These are phyloP conservation scores for Acanthornis magna DNA, from an alignment of 2,797 vertebrate genomes.

Conservation along the genomic window DNA sequence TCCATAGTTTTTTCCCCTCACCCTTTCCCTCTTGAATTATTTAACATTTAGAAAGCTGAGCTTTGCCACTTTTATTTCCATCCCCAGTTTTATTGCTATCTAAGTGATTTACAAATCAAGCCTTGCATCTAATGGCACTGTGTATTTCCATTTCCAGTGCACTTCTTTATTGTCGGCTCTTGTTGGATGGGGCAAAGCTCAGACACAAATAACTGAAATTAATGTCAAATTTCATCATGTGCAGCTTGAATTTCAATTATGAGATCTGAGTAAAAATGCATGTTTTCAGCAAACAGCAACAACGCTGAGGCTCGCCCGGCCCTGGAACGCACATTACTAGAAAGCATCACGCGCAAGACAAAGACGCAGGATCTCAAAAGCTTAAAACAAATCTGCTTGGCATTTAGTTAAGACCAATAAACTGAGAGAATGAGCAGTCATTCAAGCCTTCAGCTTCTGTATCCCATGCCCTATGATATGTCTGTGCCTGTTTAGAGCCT, in stretches of 20 bases:
- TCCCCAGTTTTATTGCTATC: slow-evolving; percentile 51
- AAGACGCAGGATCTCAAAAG: not conserved
- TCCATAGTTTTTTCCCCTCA: not conserved
- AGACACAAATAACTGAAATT: slow-evolving; percentile 55
- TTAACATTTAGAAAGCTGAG: slow-evolving; percentile 66
- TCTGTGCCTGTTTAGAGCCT: not conserved
- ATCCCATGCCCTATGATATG: not conserved
- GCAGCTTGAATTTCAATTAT: slow-evolving; percentile 66
- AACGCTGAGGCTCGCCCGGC: not conserved
- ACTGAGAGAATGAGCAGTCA: not conserved
- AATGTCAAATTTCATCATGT: slow-evolving; percentile 67
- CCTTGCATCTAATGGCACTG: slow-evolving; percentile 29
- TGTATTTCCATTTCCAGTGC: slow-evolving; percentile 56
- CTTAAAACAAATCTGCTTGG: slow-evolving; percentile 15
- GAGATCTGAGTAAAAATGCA: slow-evolving; percentile 29
- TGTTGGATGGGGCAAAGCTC: slow-evolving; percentile 41
- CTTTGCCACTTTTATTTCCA: slow-evolving; percentile 64
- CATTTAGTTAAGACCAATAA: slow-evolving; percentile 31
- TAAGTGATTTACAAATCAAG: slow-evolving; percentile 69
- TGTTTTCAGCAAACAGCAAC: slow-evolving; percentile 33
- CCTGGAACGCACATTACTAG: not conserved
- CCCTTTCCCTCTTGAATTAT: slow-evolving; percentile 48
- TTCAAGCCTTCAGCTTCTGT: not conserved
- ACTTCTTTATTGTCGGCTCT: slow-evolving; percentile 37
- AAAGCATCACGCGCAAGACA: slow-evolving; percentile 17